These are phyloP conservation scores for Blastobasis adustella DNA, from an alignment of 2,888 invertebrate species.

Conservation along the genomic window DNA sequence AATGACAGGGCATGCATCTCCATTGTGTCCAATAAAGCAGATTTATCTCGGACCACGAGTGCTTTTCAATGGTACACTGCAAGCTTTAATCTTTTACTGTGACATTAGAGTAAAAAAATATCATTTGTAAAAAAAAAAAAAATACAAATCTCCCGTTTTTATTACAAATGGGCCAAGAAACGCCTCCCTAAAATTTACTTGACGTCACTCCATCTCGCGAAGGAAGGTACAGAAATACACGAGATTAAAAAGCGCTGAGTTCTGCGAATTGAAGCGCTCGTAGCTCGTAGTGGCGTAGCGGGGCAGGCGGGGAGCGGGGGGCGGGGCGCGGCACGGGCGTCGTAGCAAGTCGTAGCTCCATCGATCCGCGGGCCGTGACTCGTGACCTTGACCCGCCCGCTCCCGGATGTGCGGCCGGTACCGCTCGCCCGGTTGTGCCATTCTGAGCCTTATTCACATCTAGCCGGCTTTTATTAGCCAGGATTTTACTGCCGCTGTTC, in stretches of 20 bases:
- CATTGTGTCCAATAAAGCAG: no score
- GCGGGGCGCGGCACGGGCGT: constrained; percentile 44
- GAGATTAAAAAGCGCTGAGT: constrained; percentile 5
- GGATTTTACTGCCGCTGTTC: constrained; percentile 35
- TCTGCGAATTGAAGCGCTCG: constrained; percentile 10
- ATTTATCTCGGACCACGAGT: no score
- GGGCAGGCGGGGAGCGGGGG: constrained; percentile 26
- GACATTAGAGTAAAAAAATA: no score
- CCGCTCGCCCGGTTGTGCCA: constrained; percentile 58
- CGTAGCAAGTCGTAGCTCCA: constrained; percentile 60
- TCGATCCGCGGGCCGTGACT: constrained; percentile 78
- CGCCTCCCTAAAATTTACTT: no score
- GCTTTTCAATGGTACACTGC: no score
- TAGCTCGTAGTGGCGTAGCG: constrained; percentile 28
- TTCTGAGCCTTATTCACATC: constrained; percentile 30
- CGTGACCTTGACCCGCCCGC: constrained; percentile 79
- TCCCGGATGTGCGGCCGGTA: constrained; percentile 58
- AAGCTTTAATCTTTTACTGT: no score
- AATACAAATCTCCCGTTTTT: no score
- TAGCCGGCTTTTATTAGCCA: constrained; percentile 55
- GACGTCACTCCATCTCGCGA: no score
- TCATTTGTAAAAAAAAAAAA: no score
- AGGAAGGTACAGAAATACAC: background rate
- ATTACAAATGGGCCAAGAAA: no score
- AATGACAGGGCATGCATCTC: no score